Conservation (phyloP, 92 coral and sea anemone genomes). For the Phenganax subtilis region DNA sequence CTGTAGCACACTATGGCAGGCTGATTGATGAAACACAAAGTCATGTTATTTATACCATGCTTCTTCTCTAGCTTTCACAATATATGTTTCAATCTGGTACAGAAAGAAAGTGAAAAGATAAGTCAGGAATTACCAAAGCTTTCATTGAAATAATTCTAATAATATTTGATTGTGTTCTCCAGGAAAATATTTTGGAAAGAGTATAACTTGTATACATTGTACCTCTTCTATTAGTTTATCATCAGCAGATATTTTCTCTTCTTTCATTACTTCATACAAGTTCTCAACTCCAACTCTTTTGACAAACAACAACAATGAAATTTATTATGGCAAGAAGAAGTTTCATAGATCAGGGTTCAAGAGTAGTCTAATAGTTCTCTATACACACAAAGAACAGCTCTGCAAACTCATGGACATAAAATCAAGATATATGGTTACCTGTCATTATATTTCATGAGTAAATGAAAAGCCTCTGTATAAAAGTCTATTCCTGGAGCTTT, state of each 20-base stretch:
- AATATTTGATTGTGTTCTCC: neutral
- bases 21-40: neutral
- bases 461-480: slow-evolving; percentile 77
- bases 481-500: slow-evolving; percentile 77
- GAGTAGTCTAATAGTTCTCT: no score
- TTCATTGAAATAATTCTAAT: neutral
- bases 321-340: neutral
- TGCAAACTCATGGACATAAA: neutral
- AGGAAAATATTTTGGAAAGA: no score
- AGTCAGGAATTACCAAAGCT: neutral
- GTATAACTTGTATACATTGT: neutral
- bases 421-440: slow-evolving; percentile 46
- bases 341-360: no score
- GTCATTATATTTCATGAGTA: slow-evolving; percentile 90
- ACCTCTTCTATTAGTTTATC: slow-evolving; percentile 74
- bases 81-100: slow-evolving; percentile 73
- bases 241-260: slow-evolving; percentile 81
- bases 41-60: slow-evolving; percentile 70
- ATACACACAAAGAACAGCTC: no score
- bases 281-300: slow-evolving; percentile 75
- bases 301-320: neutral
- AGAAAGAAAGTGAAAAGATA: neutral
- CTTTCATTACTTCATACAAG: slow-evolving; percentile 88
- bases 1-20: neutral
- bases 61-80: slow-evolving; percentile 77